Evolutionary conservation across 2,797 vertebrate genomes (phyloP).

Genomic region (Eupleurogrammus muticus): DNA sequence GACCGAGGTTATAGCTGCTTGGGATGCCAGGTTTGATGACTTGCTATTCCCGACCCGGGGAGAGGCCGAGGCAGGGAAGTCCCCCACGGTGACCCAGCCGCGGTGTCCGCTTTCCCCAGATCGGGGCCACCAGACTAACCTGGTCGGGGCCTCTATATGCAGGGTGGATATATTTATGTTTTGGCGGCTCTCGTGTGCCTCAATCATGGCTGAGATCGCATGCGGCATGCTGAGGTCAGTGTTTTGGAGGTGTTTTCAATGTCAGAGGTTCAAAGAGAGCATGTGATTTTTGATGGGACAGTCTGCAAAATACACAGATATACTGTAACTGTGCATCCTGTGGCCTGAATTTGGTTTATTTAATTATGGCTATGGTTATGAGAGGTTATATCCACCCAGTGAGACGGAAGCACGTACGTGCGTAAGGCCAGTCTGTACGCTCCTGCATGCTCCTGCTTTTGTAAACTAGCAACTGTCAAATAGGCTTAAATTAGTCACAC

Average conservation of each 20-base stretch:
- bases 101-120: slow-evolving; percentile 76
- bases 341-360: neutral
- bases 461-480: slow-evolving; percentile 5
- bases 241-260: slow-evolving; percentile 40
- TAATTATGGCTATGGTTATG: too few species aligned
- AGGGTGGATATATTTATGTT: slow-evolving; percentile 68
- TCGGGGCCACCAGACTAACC: slow-evolving; percentile 59
- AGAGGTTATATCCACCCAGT: too few species aligned
- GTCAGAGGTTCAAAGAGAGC: slow-evolving; percentile 7
- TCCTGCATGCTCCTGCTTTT: neutral
- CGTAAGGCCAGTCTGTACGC: neutral
- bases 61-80: slow-evolving; percentile 73
- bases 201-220: slow-evolving; percentile 57
- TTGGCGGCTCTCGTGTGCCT: slow-evolving; percentile 51
- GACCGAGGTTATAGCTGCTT: slow-evolving; percentile 50
- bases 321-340: neutral
- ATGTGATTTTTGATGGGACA: slow-evolving; percentile 14
- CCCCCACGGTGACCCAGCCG: slow-evolving; percentile 64
- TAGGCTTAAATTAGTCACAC: neutral
- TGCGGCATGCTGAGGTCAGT: slow-evolving; percentile 32
- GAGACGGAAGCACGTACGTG: neutral
- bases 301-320: slow-evolving; percentile 13
- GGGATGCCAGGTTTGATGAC: slow-evolving; percentile 73
- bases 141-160: slow-evolving; percentile 59
- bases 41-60: slow-evolving; percentile 72